Conservation (phyloP, 2,888 invertebrate genomes). For the Drosophila demipolita region DNA sequence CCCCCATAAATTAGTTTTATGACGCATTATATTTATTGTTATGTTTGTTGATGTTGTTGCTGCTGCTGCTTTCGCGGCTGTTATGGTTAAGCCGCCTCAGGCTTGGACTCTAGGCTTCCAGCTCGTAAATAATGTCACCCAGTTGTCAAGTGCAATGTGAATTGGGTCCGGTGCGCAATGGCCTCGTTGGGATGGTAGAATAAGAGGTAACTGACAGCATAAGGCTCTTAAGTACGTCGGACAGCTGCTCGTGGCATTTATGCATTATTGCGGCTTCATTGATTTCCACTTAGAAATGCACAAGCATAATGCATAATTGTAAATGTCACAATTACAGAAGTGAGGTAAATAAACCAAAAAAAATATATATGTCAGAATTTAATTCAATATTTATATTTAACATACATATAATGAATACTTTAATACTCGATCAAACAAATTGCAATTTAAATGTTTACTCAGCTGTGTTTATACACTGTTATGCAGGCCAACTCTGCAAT, state of each 20-base stretch:
- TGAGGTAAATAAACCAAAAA: neutral
- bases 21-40: conserved; percentile 18
- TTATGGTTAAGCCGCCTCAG: conserved; percentile 4
- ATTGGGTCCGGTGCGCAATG: neutral
- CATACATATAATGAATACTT: neutral
- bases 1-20: conserved; percentile 56
- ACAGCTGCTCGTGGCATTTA: conserved; percentile 59
- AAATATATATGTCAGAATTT: neutral
- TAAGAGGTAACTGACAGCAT: conserved; percentile 24
- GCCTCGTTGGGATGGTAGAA: neutral
- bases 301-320: neutral
- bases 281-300: conserved; percentile 49
- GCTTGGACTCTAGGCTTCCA: conserved; percentile 16
- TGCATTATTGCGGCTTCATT: conserved; percentile 68
- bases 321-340: neutral
- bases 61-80: neutral
- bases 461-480: neutral
- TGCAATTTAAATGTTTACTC: conserved; percentile 1
- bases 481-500: conserved; percentile 11
- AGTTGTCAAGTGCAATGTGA: conserved; percentile 19
- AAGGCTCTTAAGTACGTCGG: conserved; percentile 48
- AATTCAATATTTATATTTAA: neutral
- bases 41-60: neutral
- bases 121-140: conserved; percentile 44
- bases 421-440: neutral